phyloP scores from a whole-genome alignment of 2,113 vertebrate species.

The Macaca fascicularis region T2T-MFA8v1.1 NC_088394.1:9878001-9878500 shows the following conservation, averaged over 20 bases:
- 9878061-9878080: slow-evolving; percentile 59
- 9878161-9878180: slow-evolving; percentile 46
- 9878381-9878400: slow-evolving; percentile 26
- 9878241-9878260: slow-evolving; percentile 51
- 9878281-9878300: slow-evolving; percentile 62
- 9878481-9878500: slow-evolving; percentile 70
- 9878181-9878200: slow-evolving; percentile 22
- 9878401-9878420: not conserved
- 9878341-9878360: slow-evolving; percentile 69
- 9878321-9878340: slow-evolving; percentile 50
- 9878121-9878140: slow-evolving; percentile 63
- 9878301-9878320: slow-evolving; percentile 65
- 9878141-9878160: slow-evolving; percentile 49
- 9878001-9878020: slow-evolving; percentile 42
- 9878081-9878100: slow-evolving; percentile 62
- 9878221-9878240: slow-evolving; percentile 63
- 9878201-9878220: slow-evolving; percentile 48
- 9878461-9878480: slow-evolving; percentile 66
- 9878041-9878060: slow-evolving; percentile 54
- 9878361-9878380: slow-evolving; percentile 65
- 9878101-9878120: slow-evolving; percentile 63
- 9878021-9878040: slow-evolving; percentile 54
- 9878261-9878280: slow-evolving; percentile 68
- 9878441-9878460: slow-evolving; percentile 69
- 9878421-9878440: slow-evolving; percentile 37